Evolutionary conservation across 2,113 vertebrate species (phyloP), one percentile per base, ranked within the genome.

Genomic region (Synodontis membranacea): DNA sequence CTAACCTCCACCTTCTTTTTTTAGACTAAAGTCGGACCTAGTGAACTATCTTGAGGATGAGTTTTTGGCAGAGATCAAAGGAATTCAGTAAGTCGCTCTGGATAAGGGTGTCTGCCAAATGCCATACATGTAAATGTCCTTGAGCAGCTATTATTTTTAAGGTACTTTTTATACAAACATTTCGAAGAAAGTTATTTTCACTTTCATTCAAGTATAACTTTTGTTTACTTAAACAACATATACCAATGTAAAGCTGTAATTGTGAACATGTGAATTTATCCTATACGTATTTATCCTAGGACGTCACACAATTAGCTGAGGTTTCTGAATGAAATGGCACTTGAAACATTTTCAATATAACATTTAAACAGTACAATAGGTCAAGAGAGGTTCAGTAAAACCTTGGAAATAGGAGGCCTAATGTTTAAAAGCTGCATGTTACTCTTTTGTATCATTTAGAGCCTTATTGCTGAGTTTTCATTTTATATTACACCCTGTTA

Each of bases 401-500:
- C 62, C n/a, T 39, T 86, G 31, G 23, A 80, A 86, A 68, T 39
- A 11, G 4, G 37, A 34, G 46, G 5, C 46, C 19, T 76, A 64
- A 17, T 46, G 23, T 28, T 50, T 83, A 66, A 85, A 48, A 68
- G 76, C 72, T 62, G 39, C 21, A 58, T 58, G 37, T 34, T 74
- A 58, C 54, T 31, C 6, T 48, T 31, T 46, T 42, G 82, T 15
- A 52, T 54, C 9, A 1, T 80, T 80, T 86, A 9, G 62, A 80
- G 14, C 60, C 78, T 50, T 54, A 50, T 56, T 84, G 83, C 68
- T 31, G 68, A 75, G 39, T 74, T 84, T 84, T 84, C 39, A 44
- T 84, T 75, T 75, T 74, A 54, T 21, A 60, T 84, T 84, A 75
- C 50, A 31, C 28, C 58, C 52, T 75, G 58, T 79, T 68, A 56